Base-by-base conservation (phyloP, 2,888 invertebrate genomes). In the Atherix ibis region DNA sequence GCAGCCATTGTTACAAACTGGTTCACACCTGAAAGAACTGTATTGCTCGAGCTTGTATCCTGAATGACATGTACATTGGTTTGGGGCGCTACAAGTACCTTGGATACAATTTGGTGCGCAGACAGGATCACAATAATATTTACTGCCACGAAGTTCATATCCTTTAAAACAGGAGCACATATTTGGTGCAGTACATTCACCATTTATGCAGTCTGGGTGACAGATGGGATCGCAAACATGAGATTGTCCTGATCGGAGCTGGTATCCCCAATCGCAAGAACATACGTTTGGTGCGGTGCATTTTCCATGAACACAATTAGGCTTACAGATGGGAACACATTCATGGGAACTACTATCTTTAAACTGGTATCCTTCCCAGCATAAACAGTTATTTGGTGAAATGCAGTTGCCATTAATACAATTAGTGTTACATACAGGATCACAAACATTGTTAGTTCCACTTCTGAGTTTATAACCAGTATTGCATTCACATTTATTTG, bases 241-340 rank as follows among this genome's bases (percentile, higher is more conserved):
- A 0, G 38, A 32, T 6, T 39, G 39, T 2, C 44, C 44, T 2
- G 45, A 44, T 5, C 18, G 17, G 29, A 14, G 32, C n/a, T 16
- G 27, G 18, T 46, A 47, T 24, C 72, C 73, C 3, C 55, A 45
- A 13, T 62, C 53, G 45, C 77, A 77, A 6, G 54, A 57, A 48
- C 77, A 77, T 1, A 61, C 53, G 32, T 68, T 64, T 1, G 70
- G 68, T 3, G 59, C 64, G 3, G 65, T 60, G 46, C 76, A 76
- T 22, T 61, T 48, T 0, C 63, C 64, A 39, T 66, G 56, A 2
- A 41, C 40, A 41, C 68, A 68, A 4, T 48, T 43, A 2, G 48
- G 40, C 5, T 41, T 31, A 43, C 66, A 66, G 2, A 43, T 35
- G 0, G 63, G 54, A 19, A 52, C 44, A 38, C 65, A 65, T 6